Conservation (phyloP, 2,113 vertebrate genomes). For the Leucosticte australis region DNA sequence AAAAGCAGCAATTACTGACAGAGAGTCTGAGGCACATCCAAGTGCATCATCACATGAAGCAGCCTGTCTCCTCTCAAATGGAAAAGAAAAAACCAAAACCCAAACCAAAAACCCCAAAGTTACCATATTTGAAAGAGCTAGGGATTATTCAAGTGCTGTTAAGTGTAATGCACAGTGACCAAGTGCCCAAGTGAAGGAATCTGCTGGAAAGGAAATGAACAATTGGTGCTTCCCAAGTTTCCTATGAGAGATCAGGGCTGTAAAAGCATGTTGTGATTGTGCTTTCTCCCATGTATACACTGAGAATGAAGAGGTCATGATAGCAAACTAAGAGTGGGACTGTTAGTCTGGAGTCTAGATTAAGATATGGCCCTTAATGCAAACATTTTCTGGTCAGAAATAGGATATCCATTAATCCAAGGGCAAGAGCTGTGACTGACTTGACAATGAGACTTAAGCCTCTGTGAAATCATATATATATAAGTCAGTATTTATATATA, state of each 20-base stretch:
- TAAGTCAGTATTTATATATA: neutral
- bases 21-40: neutral
- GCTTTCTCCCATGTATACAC: neutral
- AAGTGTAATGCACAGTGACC: neutral
- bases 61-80: neutral
- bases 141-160: neutral
- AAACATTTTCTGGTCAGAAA: neutral
- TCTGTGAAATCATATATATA: neutral
- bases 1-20: neutral
- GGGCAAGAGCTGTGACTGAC: neutral
- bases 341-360: neutral
- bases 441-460: neutral
- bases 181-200: neutral
- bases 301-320: neutral
- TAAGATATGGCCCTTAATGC: neutral
- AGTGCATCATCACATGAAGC: neutral
- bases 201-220: neutral
- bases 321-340: neutral
- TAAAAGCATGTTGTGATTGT: neutral
- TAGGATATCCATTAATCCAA: neutral
- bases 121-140: neutral
- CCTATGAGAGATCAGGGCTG: neutral
- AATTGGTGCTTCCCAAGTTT: neutral
- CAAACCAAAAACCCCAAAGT: neutral
- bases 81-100: neutral